phyloP scores from a whole-genome alignment of 2,888 invertebrate genomes.

The Conops quadrifasciatus region DNA sequence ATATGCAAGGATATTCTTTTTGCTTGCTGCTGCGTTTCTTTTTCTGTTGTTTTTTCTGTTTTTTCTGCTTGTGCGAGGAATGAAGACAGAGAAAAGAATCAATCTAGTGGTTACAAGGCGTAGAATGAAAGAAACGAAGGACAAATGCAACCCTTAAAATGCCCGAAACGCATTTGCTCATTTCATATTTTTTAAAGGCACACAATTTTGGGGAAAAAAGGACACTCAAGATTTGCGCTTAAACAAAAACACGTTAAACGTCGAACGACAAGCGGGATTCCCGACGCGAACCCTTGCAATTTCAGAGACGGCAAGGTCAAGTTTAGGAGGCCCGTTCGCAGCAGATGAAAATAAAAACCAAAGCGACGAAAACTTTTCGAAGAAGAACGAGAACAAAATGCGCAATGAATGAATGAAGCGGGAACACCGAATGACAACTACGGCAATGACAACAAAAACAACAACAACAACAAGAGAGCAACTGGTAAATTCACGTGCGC shows the following conservation, averaged over 20 bases:
- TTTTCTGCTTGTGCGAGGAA: no score
- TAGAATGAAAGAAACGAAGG: background rate
- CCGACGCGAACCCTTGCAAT: no score
- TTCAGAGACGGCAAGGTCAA: no score
- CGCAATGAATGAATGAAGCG: background rate
- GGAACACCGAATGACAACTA: background rate
- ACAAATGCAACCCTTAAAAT: constrained; percentile 9
- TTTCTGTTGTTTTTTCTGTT: no score
- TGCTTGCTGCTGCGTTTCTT: background rate
- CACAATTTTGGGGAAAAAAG: background rate
- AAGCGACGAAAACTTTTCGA: background rate
- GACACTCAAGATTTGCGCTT: background rate
- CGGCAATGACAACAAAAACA: background rate
- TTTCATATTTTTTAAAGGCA: no score
- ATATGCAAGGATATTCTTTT: background rate
- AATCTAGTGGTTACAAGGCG: background rate
- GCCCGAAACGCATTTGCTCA: no score
- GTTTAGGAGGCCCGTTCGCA: no score
- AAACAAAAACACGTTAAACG: no score
- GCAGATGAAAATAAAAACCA: background rate
- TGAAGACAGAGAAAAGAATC: no score
- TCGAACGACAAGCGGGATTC: no score
- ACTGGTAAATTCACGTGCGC: background rate
- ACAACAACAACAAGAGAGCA: background rate
- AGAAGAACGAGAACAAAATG: background rate